Base-by-base conservation (phyloP, 2,113 vertebrate species). In the Gymnogyps californianus region DNA sequence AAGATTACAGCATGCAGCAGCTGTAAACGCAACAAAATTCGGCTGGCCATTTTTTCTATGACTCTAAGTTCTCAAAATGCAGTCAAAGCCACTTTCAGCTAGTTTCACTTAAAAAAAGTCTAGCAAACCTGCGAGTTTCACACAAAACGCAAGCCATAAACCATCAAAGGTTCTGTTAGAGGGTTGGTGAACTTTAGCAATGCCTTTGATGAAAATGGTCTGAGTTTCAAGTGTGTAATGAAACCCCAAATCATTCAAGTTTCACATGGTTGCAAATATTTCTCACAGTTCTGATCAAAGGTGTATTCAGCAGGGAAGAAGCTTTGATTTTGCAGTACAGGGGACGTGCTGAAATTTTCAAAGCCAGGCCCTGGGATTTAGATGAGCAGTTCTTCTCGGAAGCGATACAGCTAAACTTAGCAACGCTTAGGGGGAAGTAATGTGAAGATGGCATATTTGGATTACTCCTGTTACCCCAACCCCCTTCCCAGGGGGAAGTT, bases 211-310 rank as follows among this genome's bases (percentile, higher is more conserved):
- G 97, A 88, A 98, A 97, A 98, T 83, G 95, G 96, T 69, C 94
- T 85, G 96, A 96, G 95, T 96, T 98, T 97, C 96, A 96, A 97
- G 95, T 97, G 96, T 96, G 95, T 97, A 97, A 97, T 96, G 95
- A 97, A 97, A 96, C 95, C 96, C 91, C 96, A 96, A 97, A 97
- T 97, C 95, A 97, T 94, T 97, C 95, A 96, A 96, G 95, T 97
- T 98, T 97, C 97, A 97, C 96, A 97, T 93, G 96, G 95, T 93
- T 97, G 97, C 97, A 98, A 97, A 98, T 97, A 96, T 98, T 97
- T 91, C 96, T 97, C 94, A 93, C 88, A 96, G 95, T 88, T 88
- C 96, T 97, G 97, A 98, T 98, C 97, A 98, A 97, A 98, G 96
- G 95, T 97, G 80, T 90, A 91, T 97, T 97, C 96, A 97, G 95